Conservation (phyloP, 2,888 invertebrate species). For the Diarsia dahlii region DNA sequence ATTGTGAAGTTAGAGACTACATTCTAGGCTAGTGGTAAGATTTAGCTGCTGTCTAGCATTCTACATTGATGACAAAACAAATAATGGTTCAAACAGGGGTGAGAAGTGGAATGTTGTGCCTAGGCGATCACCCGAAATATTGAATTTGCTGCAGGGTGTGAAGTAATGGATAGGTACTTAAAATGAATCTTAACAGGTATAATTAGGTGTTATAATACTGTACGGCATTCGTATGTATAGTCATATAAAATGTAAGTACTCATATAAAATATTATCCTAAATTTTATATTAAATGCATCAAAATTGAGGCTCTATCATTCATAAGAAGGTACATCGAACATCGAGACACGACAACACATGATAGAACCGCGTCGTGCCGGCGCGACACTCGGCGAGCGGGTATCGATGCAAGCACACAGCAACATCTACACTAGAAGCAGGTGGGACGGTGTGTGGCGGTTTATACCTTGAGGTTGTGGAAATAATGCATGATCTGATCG, state of each 20-base stretch:
- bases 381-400: constrained; percentile 67
- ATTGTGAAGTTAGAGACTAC: constrained; percentile 80
- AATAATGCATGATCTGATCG: constrained; percentile 99
- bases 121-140: constrained; percentile 72
- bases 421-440: constrained; percentile 88
- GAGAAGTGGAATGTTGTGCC: constrained; percentile 77
- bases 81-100: constrained; percentile 76
- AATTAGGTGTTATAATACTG: constrained; percentile 84
- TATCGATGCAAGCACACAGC: constrained; percentile 84
- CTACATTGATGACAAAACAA: constrained; percentile 81
- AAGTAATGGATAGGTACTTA: constrained; percentile 73
- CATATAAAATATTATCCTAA: constrained; percentile 87
- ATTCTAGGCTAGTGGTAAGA: constrained; percentile 82
- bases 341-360: constrained; percentile 78
- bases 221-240: constrained; percentile 83
- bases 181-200: constrained; percentile 76
- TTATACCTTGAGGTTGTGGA: constrained; percentile 98
- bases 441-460: constrained; percentile 81
- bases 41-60: constrained; percentile 78
- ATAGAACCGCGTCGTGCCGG: constrained; percentile 72
- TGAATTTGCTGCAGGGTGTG: constrained; percentile 74
- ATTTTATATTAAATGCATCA: constrained; percentile 86
- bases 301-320: constrained; percentile 88
- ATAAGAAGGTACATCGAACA: constrained; percentile 86
- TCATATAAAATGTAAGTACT: constrained; percentile 86